Percentiles rank a stretch among this genome's conserved stretches.
phyloP scores from a whole-genome alignment of 1,140 invertebrate genomes.

The Hirudo medicinalis region DNA sequence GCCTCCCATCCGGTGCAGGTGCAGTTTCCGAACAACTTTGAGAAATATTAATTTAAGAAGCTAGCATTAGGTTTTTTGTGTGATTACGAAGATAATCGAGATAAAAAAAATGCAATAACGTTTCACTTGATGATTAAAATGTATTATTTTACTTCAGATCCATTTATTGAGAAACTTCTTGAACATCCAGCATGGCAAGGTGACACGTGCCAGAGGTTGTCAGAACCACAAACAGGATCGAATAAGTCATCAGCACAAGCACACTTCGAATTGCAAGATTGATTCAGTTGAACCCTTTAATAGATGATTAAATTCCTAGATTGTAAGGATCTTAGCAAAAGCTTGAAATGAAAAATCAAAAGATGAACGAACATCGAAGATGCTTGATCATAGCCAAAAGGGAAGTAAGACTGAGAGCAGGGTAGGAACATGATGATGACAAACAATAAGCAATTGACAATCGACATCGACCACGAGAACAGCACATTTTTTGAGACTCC shows the following conservation, averaged over 20 bases:
- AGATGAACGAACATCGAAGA: no score
- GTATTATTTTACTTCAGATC: neutral
- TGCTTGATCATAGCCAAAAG: neutral
- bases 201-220: constrained; percentile 21
- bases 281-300: constrained; percentile 5
- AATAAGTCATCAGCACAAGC: constrained; percentile 11
- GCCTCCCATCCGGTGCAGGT: neutral
- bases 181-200: constrained; percentile 25
- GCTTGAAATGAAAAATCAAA: no score
- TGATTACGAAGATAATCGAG: no score
- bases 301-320: neutral
- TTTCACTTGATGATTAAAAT: neutral
- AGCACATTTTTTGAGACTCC: constrained; percentile 5
- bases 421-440: neutral
- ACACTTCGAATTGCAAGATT: constrained; percentile 17
- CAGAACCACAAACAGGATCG: constrained; percentile 23
- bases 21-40: neutral
- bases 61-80: no score
- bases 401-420: neutral
- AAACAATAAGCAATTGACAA: neutral
- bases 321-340: neutral
- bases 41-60: neutral
- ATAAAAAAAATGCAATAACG: neutral
- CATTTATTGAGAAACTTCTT: constrained; percentile 6
- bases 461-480: neutral